Percentiles rank a stretch among this genome's conserved stretches.
These are phyloP conservation scores for Calypte anna DNA, from an alignment of 2,113 vertebrate genomes.

Conservation along the genomic window DNA sequence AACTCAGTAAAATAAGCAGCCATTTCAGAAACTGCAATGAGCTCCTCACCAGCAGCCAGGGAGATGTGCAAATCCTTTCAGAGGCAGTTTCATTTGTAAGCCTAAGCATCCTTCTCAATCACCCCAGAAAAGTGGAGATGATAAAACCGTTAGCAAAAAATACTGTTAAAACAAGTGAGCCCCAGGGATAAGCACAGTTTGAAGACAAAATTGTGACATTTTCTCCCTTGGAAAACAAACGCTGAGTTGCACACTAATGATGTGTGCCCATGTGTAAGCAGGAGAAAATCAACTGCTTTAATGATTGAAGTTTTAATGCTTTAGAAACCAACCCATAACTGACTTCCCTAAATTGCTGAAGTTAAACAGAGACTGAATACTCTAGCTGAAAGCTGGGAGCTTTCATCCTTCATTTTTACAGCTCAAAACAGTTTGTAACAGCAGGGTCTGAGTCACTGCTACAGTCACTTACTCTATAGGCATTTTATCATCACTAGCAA, in stretches of 20 bases:
- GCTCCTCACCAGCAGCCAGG: not conserved
- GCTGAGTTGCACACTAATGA: not conserved
- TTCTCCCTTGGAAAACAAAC: not conserved
- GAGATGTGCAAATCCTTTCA: not conserved
- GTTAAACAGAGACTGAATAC: fast-evolving
- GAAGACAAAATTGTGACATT: not conserved
- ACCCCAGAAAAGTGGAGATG: not conserved
- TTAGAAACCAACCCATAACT: not conserved
- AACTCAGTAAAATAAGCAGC: constrained; percentile 6
- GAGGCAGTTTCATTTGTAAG: not conserved
- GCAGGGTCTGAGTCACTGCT: not conserved
- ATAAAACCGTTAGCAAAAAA: not conserved
- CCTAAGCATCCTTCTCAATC: not conserved
- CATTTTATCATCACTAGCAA: not conserved
- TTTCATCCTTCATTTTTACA: not conserved
- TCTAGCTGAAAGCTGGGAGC: not conserved
- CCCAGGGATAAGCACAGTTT: not conserved
- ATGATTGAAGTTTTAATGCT: not conserved
- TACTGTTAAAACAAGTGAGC: fast-evolving
- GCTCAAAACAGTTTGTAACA: not conserved
- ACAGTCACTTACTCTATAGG: not conserved
- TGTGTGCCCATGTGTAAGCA: not conserved
- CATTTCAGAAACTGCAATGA: not conserved
- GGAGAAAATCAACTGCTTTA: not conserved
- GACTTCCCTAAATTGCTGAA: not conserved